Evolutionary conservation across 2,888 invertebrate genomes (phyloP).

Genomic region (Epicampocera succincta): DNA sequence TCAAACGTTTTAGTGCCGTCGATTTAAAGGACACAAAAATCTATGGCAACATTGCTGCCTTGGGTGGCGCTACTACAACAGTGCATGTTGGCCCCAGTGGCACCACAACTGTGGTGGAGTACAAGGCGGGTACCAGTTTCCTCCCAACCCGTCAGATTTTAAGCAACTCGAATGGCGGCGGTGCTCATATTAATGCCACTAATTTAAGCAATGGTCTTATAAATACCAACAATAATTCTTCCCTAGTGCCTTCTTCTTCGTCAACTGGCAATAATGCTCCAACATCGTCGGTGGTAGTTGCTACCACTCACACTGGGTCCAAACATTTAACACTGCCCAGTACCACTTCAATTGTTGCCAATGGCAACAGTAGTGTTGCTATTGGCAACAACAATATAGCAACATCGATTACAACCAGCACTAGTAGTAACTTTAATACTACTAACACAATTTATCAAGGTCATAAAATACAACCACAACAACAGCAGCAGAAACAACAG

Average conservation of each 20-base stretch:
- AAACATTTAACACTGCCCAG: slow-evolving; percentile 70
- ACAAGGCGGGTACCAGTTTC: slow-evolving; percentile 77
- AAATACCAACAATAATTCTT: slow-evolving; percentile 70
- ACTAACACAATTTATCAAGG: slow-evolving; percentile 71
- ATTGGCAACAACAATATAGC: slow-evolving; percentile 70
- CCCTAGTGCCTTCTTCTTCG: slow-evolving; percentile 75
- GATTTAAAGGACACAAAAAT: slow-evolving; percentile 65
- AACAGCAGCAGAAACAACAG: slow-evolving; percentile 65
- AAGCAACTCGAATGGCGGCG: slow-evolving; percentile 58
- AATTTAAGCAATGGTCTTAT: slow-evolving; percentile 71
- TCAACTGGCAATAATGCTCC: slow-evolving; percentile 51
- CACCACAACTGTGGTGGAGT: slow-evolving; percentile 81
- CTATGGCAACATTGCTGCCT: slow-evolving; percentile 71
- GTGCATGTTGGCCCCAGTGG: slow-evolving; percentile 81
- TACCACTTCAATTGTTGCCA: slow-evolving; percentile 70
- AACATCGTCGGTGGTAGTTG: slow-evolving; percentile 50
- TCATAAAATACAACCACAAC: slow-evolving; percentile 69
- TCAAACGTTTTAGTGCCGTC: slow-evolving; percentile 70
- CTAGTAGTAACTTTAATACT: slow-evolving; percentile 33
- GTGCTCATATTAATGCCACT: slow-evolving; percentile 56
- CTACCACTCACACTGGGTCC: slow-evolving; percentile 57
- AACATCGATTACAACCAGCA: slow-evolving; percentile 53
- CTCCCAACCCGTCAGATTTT: slow-evolving; percentile 70
- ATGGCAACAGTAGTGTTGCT: slow-evolving; percentile 64
- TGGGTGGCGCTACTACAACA: slow-evolving; percentile 79